A percentile compares a stretch with the other conserved stretches of the same genome.
phyloP scores from a whole-genome alignment of 2,888 invertebrate genomes.

The Eristalis pertinax region DNA sequence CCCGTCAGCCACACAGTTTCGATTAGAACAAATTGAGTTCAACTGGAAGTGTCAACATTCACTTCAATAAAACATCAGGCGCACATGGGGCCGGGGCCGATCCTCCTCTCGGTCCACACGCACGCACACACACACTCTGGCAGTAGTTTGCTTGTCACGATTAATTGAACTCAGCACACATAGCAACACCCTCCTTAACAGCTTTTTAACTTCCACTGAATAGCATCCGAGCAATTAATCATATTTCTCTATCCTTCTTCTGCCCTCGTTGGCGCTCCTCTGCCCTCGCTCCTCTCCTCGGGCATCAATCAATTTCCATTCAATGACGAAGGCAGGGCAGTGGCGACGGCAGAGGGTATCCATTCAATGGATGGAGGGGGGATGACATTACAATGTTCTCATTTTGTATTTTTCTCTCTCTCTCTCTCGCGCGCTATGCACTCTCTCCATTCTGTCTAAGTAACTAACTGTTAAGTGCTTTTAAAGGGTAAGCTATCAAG shows the following conservation, averaged over 20 bases:
- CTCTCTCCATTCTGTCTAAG: conserved; percentile 26
- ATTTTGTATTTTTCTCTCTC: conserved; percentile 6
- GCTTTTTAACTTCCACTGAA: conserved; percentile 64
- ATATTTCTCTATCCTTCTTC: conserved; percentile 50
- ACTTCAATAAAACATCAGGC: conserved; percentile 32
- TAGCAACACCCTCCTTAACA: conserved; percentile 46
- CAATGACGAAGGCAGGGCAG: too few relatives aligned
- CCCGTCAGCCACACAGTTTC: conserved; percentile 45
- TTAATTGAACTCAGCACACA: conserved; percentile 54
- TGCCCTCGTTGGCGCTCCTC: not conserved
- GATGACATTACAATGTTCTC: conserved; percentile 50
- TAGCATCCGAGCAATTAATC: conserved; percentile 68
- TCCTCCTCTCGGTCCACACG: not conserved
- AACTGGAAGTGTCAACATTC: conserved; percentile 67
- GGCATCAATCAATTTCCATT: conserved; percentile 63
- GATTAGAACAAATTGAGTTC: conserved; percentile 70
- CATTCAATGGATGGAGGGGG: conserved; percentile 2
- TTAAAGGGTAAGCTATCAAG: conserved; percentile 54
- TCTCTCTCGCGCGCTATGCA: not conserved
- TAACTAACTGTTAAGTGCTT: conserved; percentile 67
- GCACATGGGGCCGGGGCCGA: not conserved
- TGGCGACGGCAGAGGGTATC: not conserved
- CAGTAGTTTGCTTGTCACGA: not conserved
- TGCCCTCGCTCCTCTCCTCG: conserved; percentile 5
- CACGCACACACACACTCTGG: conserved; percentile 7